Evolutionary conservation across 1,140 invertebrate species (phyloP).

Genomic region (Antheraea pernyi): DNA sequence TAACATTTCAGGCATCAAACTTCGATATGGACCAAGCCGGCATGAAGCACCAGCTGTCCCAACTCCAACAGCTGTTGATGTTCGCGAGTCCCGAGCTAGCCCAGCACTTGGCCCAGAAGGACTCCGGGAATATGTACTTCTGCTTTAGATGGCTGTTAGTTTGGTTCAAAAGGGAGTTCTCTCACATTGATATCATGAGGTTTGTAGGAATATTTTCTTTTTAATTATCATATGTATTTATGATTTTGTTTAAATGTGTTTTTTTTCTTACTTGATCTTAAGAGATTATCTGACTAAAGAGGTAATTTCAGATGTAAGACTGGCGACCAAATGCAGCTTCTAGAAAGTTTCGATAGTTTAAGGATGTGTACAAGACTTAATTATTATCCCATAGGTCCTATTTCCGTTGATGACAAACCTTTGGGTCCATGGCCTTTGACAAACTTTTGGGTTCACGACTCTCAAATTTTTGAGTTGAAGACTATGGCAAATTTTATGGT

Average conservation of each 20-base stretch:
- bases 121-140: conserved; percentile 99
- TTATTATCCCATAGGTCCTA: too few relatives aligned
- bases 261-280: too few relatives aligned
- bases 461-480: too few relatives aligned
- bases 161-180: conserved; percentile 91
- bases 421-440: too few relatives aligned
- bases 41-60: conserved; percentile 95
- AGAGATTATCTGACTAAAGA: too few relatives aligned
- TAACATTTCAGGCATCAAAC: conserved; percentile 88
- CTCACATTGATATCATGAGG: conserved; percentile 86
- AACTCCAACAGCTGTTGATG: conserved; percentile 90
- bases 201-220: conserved; percentile 16
- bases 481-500: too few relatives aligned
- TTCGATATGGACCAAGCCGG: conserved; percentile 99
- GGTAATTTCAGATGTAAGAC: too few relatives aligned
- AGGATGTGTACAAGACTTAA: too few relatives aligned
- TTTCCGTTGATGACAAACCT: too few relatives aligned
- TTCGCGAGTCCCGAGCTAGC: conserved; percentile 92
- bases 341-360: too few relatives aligned
- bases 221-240: conserved; percentile 5
- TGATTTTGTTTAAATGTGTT: neutral
- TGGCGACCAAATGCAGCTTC: too few relatives aligned
- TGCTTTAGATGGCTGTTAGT: conserved; percentile 97
- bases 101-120: conserved; percentile 92
- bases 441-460: too few relatives aligned